Evolutionary conservation across 1,140 invertebrate genomes (phyloP).

Genomic region (Harpegnathos saltator): DNA sequence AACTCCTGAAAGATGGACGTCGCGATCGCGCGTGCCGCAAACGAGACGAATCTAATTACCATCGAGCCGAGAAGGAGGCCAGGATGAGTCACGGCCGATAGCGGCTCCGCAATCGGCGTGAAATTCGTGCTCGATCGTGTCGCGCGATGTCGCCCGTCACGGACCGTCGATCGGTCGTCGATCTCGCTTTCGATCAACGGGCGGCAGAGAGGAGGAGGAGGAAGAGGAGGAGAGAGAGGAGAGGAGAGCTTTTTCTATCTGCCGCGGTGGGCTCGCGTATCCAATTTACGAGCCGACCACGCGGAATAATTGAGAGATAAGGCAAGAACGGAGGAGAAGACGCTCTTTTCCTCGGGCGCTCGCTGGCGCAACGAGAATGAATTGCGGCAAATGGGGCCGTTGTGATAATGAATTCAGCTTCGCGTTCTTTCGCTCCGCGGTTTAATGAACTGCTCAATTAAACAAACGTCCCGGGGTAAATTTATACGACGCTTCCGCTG

Average conservation of each 20-base stretch:
- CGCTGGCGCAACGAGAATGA: constrained; percentile 36
- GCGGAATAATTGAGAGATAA: constrained; percentile 47
- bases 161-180: background rate
- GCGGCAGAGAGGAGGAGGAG: no score
- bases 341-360: background rate
- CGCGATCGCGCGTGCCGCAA: constrained; percentile 26
- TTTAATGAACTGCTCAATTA: constrained; percentile 26
- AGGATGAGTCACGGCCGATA: constrained; percentile 37
- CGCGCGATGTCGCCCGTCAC: background rate
- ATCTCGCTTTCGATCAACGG: background rate
- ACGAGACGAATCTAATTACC: constrained; percentile 63
- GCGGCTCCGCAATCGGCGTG: constrained; percentile 21
- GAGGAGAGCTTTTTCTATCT: background rate
- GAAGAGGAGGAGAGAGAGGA: background rate
- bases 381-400: constrained; percentile 15
- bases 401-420: constrained; percentile 41
- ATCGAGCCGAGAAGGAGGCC: constrained; percentile 19
- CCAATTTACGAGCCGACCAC: constrained; percentile 28
- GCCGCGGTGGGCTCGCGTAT: background rate
- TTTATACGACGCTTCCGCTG: background rate
- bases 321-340: constrained; percentile 16
- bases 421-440: background rate
- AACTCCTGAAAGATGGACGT: constrained; percentile 41
- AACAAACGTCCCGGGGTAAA: background rate
- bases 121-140: constrained; percentile 7